Evolutionary conservation across 2,113 vertebrate species (phyloP), one percentile per base, ranked within the genome.

Genomic region (Phrynosoma platyrhinos): DNA sequence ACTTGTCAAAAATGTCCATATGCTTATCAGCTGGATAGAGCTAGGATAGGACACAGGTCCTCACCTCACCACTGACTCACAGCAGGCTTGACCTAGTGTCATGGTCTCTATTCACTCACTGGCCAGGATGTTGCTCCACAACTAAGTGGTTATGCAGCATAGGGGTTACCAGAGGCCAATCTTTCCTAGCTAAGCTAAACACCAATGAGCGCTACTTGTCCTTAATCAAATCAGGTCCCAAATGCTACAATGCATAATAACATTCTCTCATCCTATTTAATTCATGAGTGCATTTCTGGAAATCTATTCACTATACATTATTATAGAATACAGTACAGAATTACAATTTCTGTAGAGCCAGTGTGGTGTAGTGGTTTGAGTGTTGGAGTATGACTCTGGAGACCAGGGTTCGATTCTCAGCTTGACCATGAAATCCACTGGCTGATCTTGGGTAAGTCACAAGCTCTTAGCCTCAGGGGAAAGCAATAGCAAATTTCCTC

Each of bases 181-280:
- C 52, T 81, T 88, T 21, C 84, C 64, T 69, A 88, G 77, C 74
- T 84, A 88, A 89, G 87, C 76, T 66, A 89, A 93, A 80, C 5
- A 8, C 30, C 32, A 88, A 62, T 47, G 76, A 52, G 13, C 64
- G 1, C 78, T 9, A 3, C 36, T 82, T 88, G 32, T 21, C 47
- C 66, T 72, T 52, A 47, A 0, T 10, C 0, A 40, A 86, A 4
- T 10, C 52, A 86, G 82, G 12, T 79, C 18, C 5, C 14, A 58
- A 7, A 2, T 88, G 53, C 12, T 30, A 53, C 2, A 79, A 7
- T 83, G 55, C 83, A 3, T 18, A 2, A 40, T 47, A 47, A 53
- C 36, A 53, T 25, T 32, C 13, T 55, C 77, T 58, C 5, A 8
- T 79, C 78, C 40, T 32, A 9, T 47, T 2, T 47, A 47, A 47